phyloP scores from a whole-genome alignment of 2,888 invertebrate species.

The Sericinus montela region DNA sequence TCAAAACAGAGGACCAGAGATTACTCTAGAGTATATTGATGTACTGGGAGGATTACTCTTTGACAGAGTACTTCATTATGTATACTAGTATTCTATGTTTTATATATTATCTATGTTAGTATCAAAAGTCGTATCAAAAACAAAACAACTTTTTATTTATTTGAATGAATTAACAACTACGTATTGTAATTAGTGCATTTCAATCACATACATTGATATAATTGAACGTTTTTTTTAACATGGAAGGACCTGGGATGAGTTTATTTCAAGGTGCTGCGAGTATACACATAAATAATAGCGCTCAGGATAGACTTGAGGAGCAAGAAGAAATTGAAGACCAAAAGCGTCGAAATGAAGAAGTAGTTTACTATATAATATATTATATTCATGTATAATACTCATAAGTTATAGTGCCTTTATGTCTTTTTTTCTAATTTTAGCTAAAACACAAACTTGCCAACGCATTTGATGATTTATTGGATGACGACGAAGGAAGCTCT shows the following conservation, averaged over 20 bases:
- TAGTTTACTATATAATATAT: conserved; percentile 33
- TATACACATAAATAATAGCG: conserved; percentile 82
- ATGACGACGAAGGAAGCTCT: conserved; percentile 82
- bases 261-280: conserved; percentile 84
- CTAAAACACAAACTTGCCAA: conserved; percentile 81
- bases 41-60: too few relatives aligned
- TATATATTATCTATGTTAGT: too few relatives aligned
- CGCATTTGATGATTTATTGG: conserved; percentile 84
- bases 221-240: conserved; percentile 35
- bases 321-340: conserved; percentile 85
- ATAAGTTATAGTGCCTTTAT: not conserved
- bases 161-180: too few relatives aligned
- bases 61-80: too few relatives aligned
- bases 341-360: conserved; percentile 83
- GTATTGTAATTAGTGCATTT: too few relatives aligned
- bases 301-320: conserved; percentile 82
- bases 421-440: conserved; percentile 48
- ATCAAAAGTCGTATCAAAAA: too few relatives aligned
- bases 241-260: conserved; percentile 84
- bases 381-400: not conserved
- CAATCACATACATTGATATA: too few relatives aligned
- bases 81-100: too few relatives aligned
- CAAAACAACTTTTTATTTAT: too few relatives aligned
- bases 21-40: too few relatives aligned
- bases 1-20: too few relatives aligned